phyloP scores from a whole-genome alignment of 2,113 vertebrate species.

The Garra rufa region DNA sequence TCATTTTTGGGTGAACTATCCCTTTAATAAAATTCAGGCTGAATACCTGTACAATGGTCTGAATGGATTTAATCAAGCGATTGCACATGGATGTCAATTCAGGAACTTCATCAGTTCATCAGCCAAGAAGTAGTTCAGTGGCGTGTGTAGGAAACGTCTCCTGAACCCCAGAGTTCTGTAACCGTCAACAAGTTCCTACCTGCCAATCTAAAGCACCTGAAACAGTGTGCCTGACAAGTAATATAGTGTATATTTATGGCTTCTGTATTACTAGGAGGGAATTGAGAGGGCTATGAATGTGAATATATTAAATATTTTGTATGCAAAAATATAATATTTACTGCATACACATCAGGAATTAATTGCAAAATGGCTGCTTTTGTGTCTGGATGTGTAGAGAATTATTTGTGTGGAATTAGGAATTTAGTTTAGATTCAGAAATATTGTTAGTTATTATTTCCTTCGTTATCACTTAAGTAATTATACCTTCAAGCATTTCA shows the following conservation, averaged over 20 bases:
- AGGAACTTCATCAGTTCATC: background rate
- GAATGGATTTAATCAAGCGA: background rate
- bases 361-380: background rate
- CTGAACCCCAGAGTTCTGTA: slow-evolving; percentile 81
- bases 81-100: background rate
- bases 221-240: slow-evolving; percentile 5
- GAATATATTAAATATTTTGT: no score
- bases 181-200: slow-evolving; percentile 66
- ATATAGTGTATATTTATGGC: background rate
- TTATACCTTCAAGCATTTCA: background rate
- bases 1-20: background rate
- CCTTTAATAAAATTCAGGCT: no score
- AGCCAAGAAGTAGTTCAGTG: background rate
- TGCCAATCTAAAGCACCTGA: slow-evolving; percentile 12
- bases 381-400: background rate
- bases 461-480: background rate
- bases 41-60: no score
- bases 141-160: slow-evolving; percentile 19
- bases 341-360: background rate
- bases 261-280: background rate
- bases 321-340: background rate
- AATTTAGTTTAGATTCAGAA: background rate
- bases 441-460: background rate
- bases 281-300: background rate
- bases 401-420: background rate